Percentiles rank a stretch among this genome's conserved stretches.
Conservation (phyloP, 2,113 vertebrate genomes). For the Scytalopus superciliaris region DNA sequence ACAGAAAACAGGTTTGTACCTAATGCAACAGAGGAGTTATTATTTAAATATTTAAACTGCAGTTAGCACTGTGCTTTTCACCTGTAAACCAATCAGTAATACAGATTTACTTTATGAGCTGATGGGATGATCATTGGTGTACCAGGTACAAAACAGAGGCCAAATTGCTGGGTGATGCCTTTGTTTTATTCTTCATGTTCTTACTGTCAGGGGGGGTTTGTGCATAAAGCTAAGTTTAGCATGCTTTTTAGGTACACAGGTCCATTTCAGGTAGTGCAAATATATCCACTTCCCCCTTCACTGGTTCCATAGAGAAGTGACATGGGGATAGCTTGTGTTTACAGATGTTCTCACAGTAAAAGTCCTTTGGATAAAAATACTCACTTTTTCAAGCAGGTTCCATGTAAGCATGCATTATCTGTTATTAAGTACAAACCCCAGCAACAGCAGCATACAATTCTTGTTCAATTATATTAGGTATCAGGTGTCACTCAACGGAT, state of each 20-base stretch:
- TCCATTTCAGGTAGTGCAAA: background rate
- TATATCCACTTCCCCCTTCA: background rate
- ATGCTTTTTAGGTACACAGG: background rate
- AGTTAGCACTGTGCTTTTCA: background rate
- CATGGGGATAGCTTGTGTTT: background rate
- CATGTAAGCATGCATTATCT: background rate
- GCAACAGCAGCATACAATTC: background rate
- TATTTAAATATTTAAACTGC: constrained; percentile 5
- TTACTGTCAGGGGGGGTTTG: background rate
- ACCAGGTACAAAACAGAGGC: background rate
- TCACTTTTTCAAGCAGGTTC: background rate
- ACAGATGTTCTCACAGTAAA: background rate
- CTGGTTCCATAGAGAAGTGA: background rate
- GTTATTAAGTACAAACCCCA: background rate
- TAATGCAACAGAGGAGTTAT: background rate
- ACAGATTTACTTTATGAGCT: background rate
- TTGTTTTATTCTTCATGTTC: background rate
- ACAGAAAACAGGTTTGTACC: background rate
- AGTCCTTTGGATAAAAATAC: background rate
- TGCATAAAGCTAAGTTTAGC: background rate
- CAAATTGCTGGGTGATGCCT: background rate
- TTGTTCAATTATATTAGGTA: background rate
- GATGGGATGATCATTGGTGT: background rate
- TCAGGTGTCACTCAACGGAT: background rate
- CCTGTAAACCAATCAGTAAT: background rate